Evolutionary conservation across 2,113 vertebrate species (phyloP).

Genomic region (Peromyscus leucopus): DNA sequence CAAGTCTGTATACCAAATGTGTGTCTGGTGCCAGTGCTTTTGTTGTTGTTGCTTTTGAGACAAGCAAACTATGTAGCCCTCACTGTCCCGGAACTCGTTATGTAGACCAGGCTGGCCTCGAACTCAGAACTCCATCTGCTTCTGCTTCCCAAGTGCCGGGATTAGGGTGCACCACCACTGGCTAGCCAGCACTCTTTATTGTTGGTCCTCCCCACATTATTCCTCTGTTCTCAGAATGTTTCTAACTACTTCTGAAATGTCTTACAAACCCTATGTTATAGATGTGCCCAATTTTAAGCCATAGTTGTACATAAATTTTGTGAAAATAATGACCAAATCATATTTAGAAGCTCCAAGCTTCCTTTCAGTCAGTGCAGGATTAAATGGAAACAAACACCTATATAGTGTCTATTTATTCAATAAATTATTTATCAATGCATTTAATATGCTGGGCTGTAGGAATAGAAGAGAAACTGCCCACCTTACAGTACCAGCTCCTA

Average conservation of each 20-base stretch:
- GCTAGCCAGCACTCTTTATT: not conserved
- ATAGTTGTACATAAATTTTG: constrained; percentile 42
- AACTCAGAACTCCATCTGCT: not conserved
- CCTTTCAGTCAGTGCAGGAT: constrained; percentile 14
- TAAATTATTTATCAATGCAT: constrained; percentile 47
- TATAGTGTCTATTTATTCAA: constrained; percentile 30
- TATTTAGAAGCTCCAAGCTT: constrained; percentile 46
- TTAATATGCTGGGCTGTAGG: not conserved
- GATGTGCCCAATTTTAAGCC: constrained; percentile 18
- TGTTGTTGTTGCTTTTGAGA: not conserved
- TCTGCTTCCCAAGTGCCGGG: not conserved
- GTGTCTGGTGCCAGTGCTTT: not conserved
- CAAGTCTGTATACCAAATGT: not conserved
- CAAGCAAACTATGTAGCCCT: not conserved
- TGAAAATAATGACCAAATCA: constrained; percentile 30
- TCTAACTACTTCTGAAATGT: constrained; percentile 50
- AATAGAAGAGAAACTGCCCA: constrained; percentile 11
- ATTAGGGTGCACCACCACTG: not conserved
- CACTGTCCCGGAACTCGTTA: not conserved
- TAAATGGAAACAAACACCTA: constrained; percentile 54
- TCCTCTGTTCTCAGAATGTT: not conserved
- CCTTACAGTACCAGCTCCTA: not conserved
- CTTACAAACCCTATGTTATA: constrained; percentile 18
- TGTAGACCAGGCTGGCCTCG: not conserved
- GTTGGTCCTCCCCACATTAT: not conserved